Evolutionary conservation across 2,797 vertebrate species (phyloP).

Genomic region (Catostomus latipinnis): DNA sequence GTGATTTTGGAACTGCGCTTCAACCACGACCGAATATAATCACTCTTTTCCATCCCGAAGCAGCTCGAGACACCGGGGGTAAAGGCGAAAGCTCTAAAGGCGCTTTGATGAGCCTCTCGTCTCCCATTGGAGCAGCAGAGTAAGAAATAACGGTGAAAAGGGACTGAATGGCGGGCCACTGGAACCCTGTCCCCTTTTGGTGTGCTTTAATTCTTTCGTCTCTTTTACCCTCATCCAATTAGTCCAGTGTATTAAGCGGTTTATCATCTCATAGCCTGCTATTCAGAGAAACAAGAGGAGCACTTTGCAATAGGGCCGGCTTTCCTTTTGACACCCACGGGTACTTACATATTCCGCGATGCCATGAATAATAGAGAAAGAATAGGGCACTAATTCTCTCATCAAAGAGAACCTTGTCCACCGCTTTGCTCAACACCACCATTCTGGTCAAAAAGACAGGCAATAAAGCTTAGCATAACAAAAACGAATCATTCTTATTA

Average conservation of each 20-base stretch:
- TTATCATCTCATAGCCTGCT: slow-evolving; percentile 99
- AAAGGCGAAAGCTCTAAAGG: slow-evolving; percentile 74
- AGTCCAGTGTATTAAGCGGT: slow-evolving; percentile 99
- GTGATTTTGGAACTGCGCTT: slow-evolving; percentile 74
- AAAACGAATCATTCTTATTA: slow-evolving; percentile 99
- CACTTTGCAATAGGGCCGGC: slow-evolving; percentile 99
- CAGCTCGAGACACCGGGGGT: slow-evolving; percentile 68
- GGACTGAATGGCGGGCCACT: slow-evolving; percentile 90
- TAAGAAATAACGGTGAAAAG: slow-evolving; percentile 84
- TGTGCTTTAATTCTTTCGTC: slow-evolving; percentile 97
- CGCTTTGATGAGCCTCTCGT: slow-evolving; percentile 92
- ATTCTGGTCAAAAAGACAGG: slow-evolving; percentile 99
- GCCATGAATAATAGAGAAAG: slow-evolving; percentile 99
- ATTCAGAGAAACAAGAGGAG: slow-evolving; percentile 99
- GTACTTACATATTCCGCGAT: slow-evolving; percentile 97
- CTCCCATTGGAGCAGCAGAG: slow-evolving; percentile 80
- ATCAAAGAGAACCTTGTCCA: slow-evolving; percentile 99
- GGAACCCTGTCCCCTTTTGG: slow-evolving; percentile 92
- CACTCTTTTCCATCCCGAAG: slow-evolving; percentile 61
- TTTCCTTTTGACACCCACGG: slow-evolving; percentile 99
- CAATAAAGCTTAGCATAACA: slow-evolving; percentile 99
- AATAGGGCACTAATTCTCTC: slow-evolving; percentile 99
- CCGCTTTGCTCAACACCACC: slow-evolving; percentile 95
- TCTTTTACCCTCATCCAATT: slow-evolving; percentile 99
- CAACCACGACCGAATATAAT: slow-evolving; percentile 59